phyloP scores from a whole-genome alignment of 2,113 vertebrate species.

The Solea senegalensis region DNA sequence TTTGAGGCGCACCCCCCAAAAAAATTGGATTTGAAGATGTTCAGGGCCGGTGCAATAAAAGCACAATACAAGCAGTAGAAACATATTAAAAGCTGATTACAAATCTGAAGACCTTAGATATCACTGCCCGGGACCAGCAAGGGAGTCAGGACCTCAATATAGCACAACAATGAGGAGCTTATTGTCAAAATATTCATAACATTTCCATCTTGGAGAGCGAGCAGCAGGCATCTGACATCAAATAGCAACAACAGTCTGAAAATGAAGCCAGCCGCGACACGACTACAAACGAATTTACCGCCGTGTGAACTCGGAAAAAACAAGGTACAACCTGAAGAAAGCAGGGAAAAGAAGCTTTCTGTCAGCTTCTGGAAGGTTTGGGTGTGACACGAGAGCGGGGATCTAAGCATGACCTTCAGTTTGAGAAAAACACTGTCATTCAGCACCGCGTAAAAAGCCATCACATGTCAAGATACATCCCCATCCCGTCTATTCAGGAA shows the following conservation, averaged over 20 bases:
- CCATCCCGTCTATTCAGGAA: slow-evolving; percentile 25
- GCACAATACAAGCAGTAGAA: background rate
- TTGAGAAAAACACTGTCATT: slow-evolving; percentile 50
- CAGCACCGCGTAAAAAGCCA: slow-evolving; percentile 43
- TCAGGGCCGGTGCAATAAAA: background rate
- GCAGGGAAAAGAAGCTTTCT: slow-evolving; percentile 17
- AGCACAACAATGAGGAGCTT: slow-evolving; percentile 5
- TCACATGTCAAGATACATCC: slow-evolving; percentile 41
- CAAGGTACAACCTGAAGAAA: slow-evolving; percentile 12
- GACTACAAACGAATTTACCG: slow-evolving; percentile 11
- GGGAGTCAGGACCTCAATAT: background rate
- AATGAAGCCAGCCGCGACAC: slow-evolving; percentile 26
- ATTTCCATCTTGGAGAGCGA: slow-evolving; percentile 3
- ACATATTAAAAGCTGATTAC: background rate
- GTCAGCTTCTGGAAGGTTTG: slow-evolving; percentile 14
- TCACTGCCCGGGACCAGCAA: background rate
- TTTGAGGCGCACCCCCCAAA: background rate
- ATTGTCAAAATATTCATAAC: slow-evolving; percentile 21
- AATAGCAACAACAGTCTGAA: slow-evolving; percentile 31
- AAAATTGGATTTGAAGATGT: background rate
- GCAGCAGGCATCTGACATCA: slow-evolving; percentile 40
- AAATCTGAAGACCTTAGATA: slow-evolving; percentile 2
- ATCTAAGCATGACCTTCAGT: slow-evolving; percentile 56
- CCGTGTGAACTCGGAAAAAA: slow-evolving; percentile 9
- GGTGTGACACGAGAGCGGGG: slow-evolving; percentile 2